These are phyloP conservation scores for Netelia fuscicornis DNA, from an alignment of 2,888 invertebrate species.

Conservation along the genomic window DNA sequence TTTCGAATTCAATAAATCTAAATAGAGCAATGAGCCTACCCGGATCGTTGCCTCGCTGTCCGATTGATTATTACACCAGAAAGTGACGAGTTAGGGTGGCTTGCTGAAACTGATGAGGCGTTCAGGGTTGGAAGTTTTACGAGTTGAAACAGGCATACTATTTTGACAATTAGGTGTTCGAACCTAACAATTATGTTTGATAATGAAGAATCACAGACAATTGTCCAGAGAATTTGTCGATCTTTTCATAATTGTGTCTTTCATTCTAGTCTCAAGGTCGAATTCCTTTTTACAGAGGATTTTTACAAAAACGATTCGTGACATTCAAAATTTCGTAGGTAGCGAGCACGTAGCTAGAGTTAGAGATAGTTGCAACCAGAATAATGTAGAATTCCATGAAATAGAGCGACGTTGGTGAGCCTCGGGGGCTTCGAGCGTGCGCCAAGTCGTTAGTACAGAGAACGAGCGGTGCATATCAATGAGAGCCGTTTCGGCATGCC, in stretches of 20 bases:
- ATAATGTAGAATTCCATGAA: slow-evolving; percentile 53
- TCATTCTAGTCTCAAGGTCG: neutral
- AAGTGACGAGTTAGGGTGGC: slow-evolving; percentile 46
- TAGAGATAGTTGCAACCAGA: slow-evolving; percentile 36
- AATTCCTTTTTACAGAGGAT: neutral
- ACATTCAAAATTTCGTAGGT: slow-evolving; percentile 53
- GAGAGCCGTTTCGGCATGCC: slow-evolving; percentile 76
- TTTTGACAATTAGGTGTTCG: neutral
- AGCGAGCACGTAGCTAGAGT: slow-evolving; percentile 49
- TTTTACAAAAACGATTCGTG: neutral
- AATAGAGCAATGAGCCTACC: slow-evolving; percentile 75
- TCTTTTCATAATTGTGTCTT: neutral
- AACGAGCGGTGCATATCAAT: slow-evolving; percentile 84
- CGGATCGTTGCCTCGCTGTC: slow-evolving; percentile 68
- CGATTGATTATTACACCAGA: slow-evolving; percentile 81
- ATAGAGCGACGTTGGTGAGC: slow-evolving; percentile 59
- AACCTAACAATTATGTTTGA: too few species aligned
- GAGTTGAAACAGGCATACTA: neutral
- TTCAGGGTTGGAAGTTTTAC: slow-evolving; percentile 27
- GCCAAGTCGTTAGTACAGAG: slow-evolving; percentile 79
- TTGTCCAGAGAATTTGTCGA: too few species aligned
- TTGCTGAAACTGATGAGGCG: slow-evolving; percentile 59
- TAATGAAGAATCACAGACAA: too few species aligned
- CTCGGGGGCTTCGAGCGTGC: slow-evolving; percentile 69
- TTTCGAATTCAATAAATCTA: slow-evolving; percentile 82